Evolutionary conservation across 2,113 vertebrate genomes (phyloP).

Genomic region (Reinhardtius hippoglossoides): DNA sequence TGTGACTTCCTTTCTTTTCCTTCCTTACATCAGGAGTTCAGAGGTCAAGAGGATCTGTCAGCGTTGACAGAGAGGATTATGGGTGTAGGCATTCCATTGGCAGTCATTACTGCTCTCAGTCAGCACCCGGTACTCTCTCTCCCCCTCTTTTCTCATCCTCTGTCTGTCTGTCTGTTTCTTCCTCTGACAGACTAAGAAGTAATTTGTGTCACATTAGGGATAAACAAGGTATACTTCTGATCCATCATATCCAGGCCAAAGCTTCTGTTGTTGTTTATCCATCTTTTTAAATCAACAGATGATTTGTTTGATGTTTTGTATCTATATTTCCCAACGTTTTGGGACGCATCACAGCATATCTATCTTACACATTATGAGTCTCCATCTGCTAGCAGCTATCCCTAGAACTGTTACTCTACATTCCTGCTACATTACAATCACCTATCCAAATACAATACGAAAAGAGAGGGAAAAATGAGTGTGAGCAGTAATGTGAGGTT

Average conservation of each 20-base stretch:
- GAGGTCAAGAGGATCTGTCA: slow-evolving; percentile 86
- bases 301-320: slow-evolving; percentile 20
- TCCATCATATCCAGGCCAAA: slow-evolving; percentile 35
- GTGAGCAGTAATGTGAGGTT: slow-evolving; percentile 72
- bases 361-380: slow-evolving; percentile 5
- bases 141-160: slow-evolving; percentile 61
- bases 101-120: slow-evolving; percentile 81
- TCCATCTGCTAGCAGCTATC: slow-evolving; percentile 41
- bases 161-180: slow-evolving; percentile 73
- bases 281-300: slow-evolving; percentile 27
- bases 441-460: slow-evolving; percentile 58
- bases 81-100: slow-evolving; percentile 83
- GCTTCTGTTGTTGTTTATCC: slow-evolving; percentile 30
- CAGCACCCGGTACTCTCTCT: slow-evolving; percentile 70
- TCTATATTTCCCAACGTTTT: background rate
- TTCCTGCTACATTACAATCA: slow-evolving; percentile 61
- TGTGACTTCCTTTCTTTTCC: slow-evolving; percentile 79
- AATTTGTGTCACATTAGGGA: slow-evolving; percentile 87
- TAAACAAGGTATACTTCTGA: slow-evolving; percentile 74
- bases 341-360: background rate
- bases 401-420: slow-evolving; percentile 32
- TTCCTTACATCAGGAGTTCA: slow-evolving; percentile 77
- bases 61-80: slow-evolving; percentile 83
- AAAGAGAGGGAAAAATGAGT: slow-evolving; percentile 60
- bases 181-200: slow-evolving; percentile 80